Percentiles rank a stretch among this genome's conserved stretches.
phyloP scores from a whole-genome alignment of 2,113 vertebrate species.

The Notarius quadriscutis region DNA sequence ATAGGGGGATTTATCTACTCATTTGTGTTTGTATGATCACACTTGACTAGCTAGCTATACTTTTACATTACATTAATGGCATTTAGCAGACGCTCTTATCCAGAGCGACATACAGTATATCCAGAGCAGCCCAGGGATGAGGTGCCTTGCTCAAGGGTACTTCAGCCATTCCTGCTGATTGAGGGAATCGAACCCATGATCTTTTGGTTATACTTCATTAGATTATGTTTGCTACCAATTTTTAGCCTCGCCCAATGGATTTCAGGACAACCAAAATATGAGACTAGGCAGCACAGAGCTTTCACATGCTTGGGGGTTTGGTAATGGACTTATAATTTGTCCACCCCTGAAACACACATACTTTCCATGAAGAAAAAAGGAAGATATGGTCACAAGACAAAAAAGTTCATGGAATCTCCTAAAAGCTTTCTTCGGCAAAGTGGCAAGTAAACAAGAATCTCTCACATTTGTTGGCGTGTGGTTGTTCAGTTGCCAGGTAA shows the following conservation, averaged over 20 bases:
- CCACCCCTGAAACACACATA: background rate
- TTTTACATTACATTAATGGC: no score
- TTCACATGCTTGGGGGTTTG: background rate
- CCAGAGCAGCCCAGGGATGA: no score
- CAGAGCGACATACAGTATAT: no score
- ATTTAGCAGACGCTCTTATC: no score
- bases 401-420: background rate
- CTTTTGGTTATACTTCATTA: background rate
- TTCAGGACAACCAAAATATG: background rate
- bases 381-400: background rate
- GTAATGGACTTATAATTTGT: background rate
- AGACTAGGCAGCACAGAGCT: background rate
- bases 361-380: background rate
- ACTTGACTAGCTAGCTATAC: background rate
- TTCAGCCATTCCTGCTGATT: no score
- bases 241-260: background rate
- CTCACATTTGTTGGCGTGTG: background rate
- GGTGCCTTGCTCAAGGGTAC: no score
- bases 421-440: background rate
- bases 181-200: no score
- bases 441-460: background rate
- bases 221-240: background rate
- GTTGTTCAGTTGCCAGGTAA: background rate
- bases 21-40: background rate
- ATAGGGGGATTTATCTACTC: background rate